A percentile compares a stretch with the other conserved stretches of the same genome.
These are phyloP conservation scores for Gulo gulo DNA, from an alignment of 2,113 vertebrate species.

Conservation along the genomic window DNA sequence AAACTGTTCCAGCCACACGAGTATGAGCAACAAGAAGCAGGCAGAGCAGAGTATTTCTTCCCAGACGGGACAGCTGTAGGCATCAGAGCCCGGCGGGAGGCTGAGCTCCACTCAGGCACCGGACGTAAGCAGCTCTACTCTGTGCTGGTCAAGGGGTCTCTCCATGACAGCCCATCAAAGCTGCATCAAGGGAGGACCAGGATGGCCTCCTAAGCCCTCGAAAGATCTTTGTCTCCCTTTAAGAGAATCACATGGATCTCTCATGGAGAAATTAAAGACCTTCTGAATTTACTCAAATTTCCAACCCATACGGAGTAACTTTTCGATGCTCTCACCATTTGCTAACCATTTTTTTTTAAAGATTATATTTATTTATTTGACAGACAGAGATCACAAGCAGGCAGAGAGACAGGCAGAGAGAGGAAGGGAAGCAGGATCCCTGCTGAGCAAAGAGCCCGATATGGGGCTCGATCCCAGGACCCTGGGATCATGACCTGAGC, in stretches of 20 bases:
- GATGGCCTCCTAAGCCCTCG: no score
- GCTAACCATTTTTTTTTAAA: neutral
- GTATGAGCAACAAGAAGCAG: neutral
- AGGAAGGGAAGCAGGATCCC: no score
- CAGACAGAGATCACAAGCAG: no score
- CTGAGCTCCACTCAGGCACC: neutral
- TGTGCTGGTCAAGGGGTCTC: neutral
- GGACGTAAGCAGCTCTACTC: neutral
- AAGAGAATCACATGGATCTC: neutral
- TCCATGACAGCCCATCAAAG: rapidly evolving
- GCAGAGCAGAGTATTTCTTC: neutral
- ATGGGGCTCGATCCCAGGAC: no score
- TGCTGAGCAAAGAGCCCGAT: no score
- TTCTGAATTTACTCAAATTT: neutral
- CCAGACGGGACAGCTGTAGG: neutral
- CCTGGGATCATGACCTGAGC: no score
- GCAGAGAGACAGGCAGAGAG: no score
- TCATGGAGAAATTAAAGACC: neutral
- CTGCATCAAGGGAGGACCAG: neutral
- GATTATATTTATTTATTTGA: no score
- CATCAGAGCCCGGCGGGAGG: rapidly evolving
- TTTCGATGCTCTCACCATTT: neutral
- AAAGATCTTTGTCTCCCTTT: neutral
- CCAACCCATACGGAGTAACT: neutral
- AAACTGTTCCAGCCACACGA: neutral